Evolutionary conservation across 1,140 invertebrate genomes (phyloP).

Genomic region (Diuraphis noxia): DNA sequence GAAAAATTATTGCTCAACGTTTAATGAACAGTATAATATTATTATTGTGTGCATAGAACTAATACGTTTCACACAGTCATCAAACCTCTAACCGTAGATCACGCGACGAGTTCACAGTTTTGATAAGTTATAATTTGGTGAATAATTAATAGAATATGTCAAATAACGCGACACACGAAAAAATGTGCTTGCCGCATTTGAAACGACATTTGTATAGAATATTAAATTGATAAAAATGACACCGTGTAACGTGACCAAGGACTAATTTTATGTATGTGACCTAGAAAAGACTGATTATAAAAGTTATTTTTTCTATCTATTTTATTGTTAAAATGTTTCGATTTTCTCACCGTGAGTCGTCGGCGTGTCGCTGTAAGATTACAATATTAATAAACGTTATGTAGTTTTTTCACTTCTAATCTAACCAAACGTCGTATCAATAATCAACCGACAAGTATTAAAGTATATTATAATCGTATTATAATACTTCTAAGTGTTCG

Average conservation of each 20-base stretch:
- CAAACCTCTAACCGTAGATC: not conserved
- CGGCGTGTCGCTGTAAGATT: not conserved
- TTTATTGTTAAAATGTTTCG: constrained; percentile 10
- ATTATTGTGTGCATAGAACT: not conserved
- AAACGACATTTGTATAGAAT: constrained; percentile 24
- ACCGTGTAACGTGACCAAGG: not conserved
- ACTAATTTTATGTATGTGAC: constrained; percentile 40
- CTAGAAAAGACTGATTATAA: constrained; percentile 17
- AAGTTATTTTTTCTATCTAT: not conserved
- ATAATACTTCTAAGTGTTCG: not conserved
- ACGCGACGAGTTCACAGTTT: not conserved
- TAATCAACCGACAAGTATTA: constrained; percentile 5
- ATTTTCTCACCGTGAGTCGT: constrained; percentile 7
- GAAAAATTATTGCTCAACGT: not conserved
- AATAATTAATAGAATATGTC: constrained; percentile 32
- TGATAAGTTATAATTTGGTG: constrained; percentile 28
- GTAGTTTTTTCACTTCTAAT: not conserved
- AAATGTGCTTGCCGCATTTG: not conserved
- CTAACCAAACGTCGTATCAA: constrained; percentile 15
- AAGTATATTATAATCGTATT: not conserved
- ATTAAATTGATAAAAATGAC: constrained; percentile 35
- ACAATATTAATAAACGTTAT: not conserved
- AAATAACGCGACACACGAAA: not conserved
- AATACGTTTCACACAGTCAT: not conserved
- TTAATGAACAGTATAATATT: not conserved